phyloP scores from a whole-genome alignment of 2,888 invertebrate genomes.

The Dryadula phaetusa region DNA sequence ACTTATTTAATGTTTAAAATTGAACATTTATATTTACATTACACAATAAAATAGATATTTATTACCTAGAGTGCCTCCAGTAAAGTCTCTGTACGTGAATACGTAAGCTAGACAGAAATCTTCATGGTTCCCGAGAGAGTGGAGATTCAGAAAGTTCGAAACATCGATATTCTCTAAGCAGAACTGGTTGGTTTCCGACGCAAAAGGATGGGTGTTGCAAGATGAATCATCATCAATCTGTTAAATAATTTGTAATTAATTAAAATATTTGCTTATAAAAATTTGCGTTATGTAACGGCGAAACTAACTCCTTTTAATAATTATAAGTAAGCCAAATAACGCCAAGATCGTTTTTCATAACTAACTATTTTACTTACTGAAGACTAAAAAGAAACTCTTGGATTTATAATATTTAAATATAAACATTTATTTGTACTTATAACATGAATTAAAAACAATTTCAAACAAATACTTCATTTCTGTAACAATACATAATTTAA shows the following conservation, averaged over 20 bases:
- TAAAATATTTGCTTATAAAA: background rate
- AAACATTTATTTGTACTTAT: no score
- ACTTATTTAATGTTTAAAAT: background rate
- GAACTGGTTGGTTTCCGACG: conserved; percentile 91
- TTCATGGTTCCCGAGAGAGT: conserved; percentile 98
- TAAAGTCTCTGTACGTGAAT: conserved; percentile 98
- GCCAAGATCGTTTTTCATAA: no score
- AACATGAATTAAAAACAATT: background rate
- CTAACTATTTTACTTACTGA: no score
- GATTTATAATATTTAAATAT: no score
- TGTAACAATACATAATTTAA: background rate
- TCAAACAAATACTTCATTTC: background rate
- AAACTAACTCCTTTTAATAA: no score
- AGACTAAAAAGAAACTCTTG: no score
- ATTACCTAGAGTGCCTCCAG: conserved; percentile 94
- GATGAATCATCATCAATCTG: conserved; percentile 97
- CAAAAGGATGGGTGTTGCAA: conserved; percentile 79
- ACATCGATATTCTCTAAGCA: conserved; percentile 99
- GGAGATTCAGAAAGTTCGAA: conserved; percentile 98
- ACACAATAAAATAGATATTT: background rate
- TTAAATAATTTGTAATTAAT: conserved; percentile 48
- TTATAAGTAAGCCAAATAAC: no score
- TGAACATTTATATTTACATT: background rate
- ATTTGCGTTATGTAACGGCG: no score
- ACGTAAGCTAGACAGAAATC: conserved; percentile 99